Base-by-base conservation (phyloP, 2,888 invertebrate genomes). In the Noctua pronuba region DNA sequence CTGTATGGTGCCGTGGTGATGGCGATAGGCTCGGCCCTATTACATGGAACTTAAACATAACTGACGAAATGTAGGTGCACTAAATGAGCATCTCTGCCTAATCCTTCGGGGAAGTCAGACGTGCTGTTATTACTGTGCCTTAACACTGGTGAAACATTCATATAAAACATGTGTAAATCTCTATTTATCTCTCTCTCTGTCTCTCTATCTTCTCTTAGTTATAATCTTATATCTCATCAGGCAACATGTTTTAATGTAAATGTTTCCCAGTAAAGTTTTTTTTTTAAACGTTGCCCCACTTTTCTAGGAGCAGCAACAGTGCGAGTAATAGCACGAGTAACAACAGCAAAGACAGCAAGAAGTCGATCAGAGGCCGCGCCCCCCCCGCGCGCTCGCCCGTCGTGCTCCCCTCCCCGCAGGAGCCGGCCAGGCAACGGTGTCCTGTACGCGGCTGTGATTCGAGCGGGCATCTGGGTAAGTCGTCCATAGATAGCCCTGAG, bases 351-450 rank as follows among this genome's bases (percentile, higher is more conserved):
- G 95, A 95, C 64, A 90, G 85, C 31, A 96, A 95, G 84, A 94
- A 94, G 85, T 88, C 87, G 11, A 86, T 90, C 0, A 93, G 93
- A 90, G 60, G 89, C 75, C 75, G 92, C 86, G 64, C 87, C 86
- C 75, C 88, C 7, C 72, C 88, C 6, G 88, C 92, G 0, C 90
- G 92, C 55, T 95, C 96, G 0, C 94, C 95, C 0, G 85, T 88
- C 3, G 87, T 90, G 35, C 92, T 90, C 2, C 89, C 90, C 3
- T 90, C 90, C 1, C 93, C 93, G 0, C 87, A 90, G 0, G 93
- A 92, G 87, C 97, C 89, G 95, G 90, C 93, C 2, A 98, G 98
- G 89, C 96, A 98, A 69, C 97, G 98, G 82, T 99, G 99, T 94
- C 99, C 99, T 0, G 97, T 99, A 18, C 98, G 55, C 3, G 77